Percentiles rank a stretch among this genome's conserved stretches.
Conservation (phyloP, 2,888 invertebrate genomes). For the Dascillus cervinus region DNA sequence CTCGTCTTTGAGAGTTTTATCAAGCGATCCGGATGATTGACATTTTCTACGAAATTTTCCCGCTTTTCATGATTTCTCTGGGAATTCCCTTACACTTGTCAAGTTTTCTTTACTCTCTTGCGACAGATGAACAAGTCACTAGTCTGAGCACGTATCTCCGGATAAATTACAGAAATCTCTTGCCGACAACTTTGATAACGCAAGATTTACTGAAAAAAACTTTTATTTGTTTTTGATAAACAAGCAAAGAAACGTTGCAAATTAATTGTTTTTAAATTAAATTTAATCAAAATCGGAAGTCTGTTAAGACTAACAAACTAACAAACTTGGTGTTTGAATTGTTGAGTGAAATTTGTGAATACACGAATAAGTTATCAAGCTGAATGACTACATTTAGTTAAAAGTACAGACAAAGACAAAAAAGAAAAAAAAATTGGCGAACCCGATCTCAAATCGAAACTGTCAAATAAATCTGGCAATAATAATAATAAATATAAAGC, state of each 20-base stretch:
- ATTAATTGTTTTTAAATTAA: no score
- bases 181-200: constrained; percentile 16
- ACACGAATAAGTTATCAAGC: no score
- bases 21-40: constrained; percentile 33
- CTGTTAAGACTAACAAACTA: no score
- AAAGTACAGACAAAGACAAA: constrained; percentile 5
- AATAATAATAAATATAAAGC: constrained; percentile 28
- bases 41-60: constrained; percentile 33
- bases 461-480: constrained; percentile 9
- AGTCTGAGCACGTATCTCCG: constrained; percentile 29
- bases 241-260: no score
- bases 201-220: no score
- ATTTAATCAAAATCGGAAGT: no score
- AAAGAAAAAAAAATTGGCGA: constrained; percentile 12
- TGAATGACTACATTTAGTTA: no score
- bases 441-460: constrained; percentile 1
- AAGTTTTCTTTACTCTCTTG: constrained; percentile 31
- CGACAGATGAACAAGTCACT: constrained; percentile 23
- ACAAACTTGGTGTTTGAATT: no score
- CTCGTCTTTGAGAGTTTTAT: constrained; percentile 14
- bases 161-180: constrained; percentile 24
- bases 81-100: constrained; percentile 37
- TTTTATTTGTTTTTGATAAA: no score
- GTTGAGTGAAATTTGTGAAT: no score
- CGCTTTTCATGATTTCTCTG: constrained; percentile 33